Conservation (phyloP, 1,140 invertebrate genomes). For the Ips typographus region DNA sequence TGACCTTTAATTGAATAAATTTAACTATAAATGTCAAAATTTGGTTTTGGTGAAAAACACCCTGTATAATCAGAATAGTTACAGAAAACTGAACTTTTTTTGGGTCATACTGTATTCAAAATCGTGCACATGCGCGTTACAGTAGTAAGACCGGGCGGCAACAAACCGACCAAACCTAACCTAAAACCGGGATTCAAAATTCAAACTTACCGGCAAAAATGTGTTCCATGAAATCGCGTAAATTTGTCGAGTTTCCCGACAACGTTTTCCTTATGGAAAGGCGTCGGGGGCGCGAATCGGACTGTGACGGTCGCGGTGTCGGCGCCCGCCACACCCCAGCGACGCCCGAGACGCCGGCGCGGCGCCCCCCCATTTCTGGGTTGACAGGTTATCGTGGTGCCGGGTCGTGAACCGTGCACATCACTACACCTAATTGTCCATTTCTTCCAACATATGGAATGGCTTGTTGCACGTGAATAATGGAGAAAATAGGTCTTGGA, state of each 20-base stretch:
- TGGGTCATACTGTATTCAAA: no score
- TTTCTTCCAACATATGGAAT: not conserved
- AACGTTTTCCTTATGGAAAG: slow-evolving; percentile 13
- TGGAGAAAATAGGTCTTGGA: not conserved
- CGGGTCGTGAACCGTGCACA: slow-evolving; percentile 7
- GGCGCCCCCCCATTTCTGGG: slow-evolving; percentile 14
- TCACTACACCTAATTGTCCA: slow-evolving; percentile 9
- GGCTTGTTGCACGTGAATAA: not conserved
- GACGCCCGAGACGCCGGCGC: slow-evolving; percentile 34
- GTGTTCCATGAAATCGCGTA: not conserved
- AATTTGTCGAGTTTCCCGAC: not conserved
- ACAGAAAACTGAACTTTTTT: no score
- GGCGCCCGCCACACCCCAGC: slow-evolving; percentile 35
- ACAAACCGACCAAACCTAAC: not conserved
- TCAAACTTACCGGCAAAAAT: slow-evolving; percentile 9
- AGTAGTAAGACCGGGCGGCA: not conserved
- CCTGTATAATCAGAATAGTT: no score
- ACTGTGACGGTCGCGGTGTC: slow-evolving; percentile 27
- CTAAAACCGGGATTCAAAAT: not conserved
- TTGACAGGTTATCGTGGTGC: slow-evolving; percentile 31
- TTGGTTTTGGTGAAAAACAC: no score
- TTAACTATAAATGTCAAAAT: no score
- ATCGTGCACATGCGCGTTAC: slow-evolving; percentile 5
- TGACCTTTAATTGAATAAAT: no score
- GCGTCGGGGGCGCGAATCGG: slow-evolving; percentile 26